phyloP scores from a whole-genome alignment of 2,888 invertebrate species.

The Apocheima hispidaria region DNA sequence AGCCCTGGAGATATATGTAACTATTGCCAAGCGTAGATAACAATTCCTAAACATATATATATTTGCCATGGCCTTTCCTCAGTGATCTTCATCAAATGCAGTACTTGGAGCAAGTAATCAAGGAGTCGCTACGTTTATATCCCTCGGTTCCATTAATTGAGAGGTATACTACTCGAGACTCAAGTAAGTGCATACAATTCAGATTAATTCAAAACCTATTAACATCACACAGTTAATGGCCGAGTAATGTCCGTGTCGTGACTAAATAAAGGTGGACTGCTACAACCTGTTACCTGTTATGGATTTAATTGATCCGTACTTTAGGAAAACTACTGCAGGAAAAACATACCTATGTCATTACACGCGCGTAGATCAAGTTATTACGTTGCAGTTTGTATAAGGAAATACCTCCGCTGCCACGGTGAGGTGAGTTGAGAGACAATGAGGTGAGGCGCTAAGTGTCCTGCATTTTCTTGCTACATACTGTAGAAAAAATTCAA shows the following conservation, averaged over 20 bases:
- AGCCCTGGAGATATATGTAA: too few species aligned
- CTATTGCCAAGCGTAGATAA: too few species aligned
- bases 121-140: slow-evolving; percentile 81
- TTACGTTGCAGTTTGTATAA: not conserved
- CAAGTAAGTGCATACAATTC: slow-evolving; percentile 29
- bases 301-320: not conserved
- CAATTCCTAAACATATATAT: not conserved
- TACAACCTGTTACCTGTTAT: not conserved
- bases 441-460: too few species aligned
- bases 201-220: slow-evolving; percentile 6
- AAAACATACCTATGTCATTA: not conserved
- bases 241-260: not conserved
- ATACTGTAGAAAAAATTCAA: too few species aligned
- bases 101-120: slow-evolving; percentile 83
- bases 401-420: too few species aligned
- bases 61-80: slow-evolving; percentile 43
- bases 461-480: too few species aligned
- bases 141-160: slow-evolving; percentile 83
- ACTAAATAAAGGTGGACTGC: not conserved
- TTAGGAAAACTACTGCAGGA: not conserved
- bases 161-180: slow-evolving; percentile 47
- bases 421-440: too few species aligned
- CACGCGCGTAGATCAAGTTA: not conserved
- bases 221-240: not conserved
- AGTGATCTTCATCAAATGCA: slow-evolving; percentile 82